Evolutionary conservation across 1,140 invertebrate species (phyloP), one percentile per base, ranked within the genome.

Genomic region (Helicoverpa armigera): DNA sequence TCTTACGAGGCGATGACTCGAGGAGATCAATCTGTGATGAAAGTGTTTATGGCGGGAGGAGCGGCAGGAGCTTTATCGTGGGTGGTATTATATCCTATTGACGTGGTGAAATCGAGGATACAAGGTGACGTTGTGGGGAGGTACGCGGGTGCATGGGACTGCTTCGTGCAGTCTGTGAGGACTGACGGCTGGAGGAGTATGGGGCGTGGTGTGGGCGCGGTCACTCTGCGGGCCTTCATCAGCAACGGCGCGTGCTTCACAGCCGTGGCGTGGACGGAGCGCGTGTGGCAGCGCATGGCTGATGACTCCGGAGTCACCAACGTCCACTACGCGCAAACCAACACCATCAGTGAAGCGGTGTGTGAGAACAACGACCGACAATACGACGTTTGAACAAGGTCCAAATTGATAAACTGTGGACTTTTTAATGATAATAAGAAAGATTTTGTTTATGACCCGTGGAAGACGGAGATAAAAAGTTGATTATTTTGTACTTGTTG

Each of bases 181-280:
- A 87, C 91, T 0, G 98, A 98, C 87, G 98, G 98, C 0, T 95
- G 96, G 77, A 81, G 85, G 0, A 97, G 96, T 79, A 95, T 98
- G 78, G 95, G 96, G 23, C 94, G 97, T 12, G 98, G 98, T 0
- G 87, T 98, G 0, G 96, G 95, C 12, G 97, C 98, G 0, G 97
- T 98, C 0, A 90, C 98, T 14, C 90, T 98, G 50, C 96, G 98
- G 58, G 98, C 98, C 0, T 99, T 99, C 93, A 98, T 98, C 0
- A 97, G 97, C n/a, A 99, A 99, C 88, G 98, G 98, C 0, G 98
- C 97, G 2, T 98, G 98, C 50, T 99, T 99, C 89, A 96, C 97
- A 3, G 97, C 98, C 3, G 98, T 99, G 14, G 97, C 97, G 4
- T 98, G 97, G 97, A 92, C 93, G 7, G 92, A 93, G 67, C 88